These are phyloP conservation scores for Pterostichus niger DNA, from an alignment of 2,888 invertebrate species.

Conservation along the genomic window DNA sequence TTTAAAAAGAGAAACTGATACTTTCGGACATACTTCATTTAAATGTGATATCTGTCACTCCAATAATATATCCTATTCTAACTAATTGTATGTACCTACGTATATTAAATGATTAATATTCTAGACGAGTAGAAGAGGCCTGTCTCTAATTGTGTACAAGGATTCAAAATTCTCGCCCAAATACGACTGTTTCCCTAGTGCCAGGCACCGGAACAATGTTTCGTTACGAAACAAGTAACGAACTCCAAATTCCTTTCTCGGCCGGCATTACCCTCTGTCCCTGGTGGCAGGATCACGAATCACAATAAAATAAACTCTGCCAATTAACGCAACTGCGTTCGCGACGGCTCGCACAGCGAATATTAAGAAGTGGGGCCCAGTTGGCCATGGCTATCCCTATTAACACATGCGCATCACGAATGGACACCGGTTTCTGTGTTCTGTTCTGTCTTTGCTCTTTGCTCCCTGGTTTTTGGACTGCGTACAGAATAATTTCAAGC, in stretches of 20 bases:
- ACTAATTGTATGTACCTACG: not conserved
- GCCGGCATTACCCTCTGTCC: constrained; percentile 30
- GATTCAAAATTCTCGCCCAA: constrained; percentile 16
- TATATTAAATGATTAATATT: not conserved
- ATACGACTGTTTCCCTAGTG: not conserved
- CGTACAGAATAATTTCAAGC: constrained; percentile 19
- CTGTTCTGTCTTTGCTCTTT: not conserved
- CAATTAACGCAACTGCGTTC: constrained; percentile 66
- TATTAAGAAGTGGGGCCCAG: constrained; percentile 46
- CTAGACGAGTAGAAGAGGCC: not conserved
- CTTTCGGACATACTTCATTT: no score
- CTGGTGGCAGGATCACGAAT: constrained; percentile 57
- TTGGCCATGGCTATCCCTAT: constrained; percentile 23
- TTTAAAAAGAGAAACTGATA: no score
- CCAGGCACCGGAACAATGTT: constrained; percentile 31
- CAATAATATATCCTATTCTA: no score
- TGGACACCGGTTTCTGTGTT: constrained; percentile 13
- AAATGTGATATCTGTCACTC: no score
- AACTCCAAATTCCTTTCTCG: constrained; percentile 40
- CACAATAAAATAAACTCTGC: constrained; percentile 65
- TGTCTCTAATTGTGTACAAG: constrained; percentile 16
- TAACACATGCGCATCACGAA: constrained; percentile 60
- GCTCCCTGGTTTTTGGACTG: not conserved
- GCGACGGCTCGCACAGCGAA: constrained; percentile 30
- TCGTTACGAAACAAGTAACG: constrained; percentile 56